These are phyloP conservation scores for Aplodontia rufa DNA, from an alignment of 2,113 vertebrate genomes.

Conservation along the genomic window DNA sequence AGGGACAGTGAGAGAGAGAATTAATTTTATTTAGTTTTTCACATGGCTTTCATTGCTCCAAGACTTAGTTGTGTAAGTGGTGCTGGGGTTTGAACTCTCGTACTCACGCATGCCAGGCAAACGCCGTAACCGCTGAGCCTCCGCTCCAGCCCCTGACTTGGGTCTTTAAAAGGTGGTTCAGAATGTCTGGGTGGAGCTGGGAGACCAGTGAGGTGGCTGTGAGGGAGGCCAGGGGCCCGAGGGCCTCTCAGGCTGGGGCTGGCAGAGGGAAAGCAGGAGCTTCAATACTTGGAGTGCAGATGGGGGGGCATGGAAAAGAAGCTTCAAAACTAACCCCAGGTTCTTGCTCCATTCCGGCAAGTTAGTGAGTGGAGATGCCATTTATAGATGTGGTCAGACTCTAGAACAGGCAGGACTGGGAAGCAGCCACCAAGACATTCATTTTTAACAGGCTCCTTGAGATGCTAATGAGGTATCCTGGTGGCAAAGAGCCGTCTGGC, in stretches of 20 bases:
- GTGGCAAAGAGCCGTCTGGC: neutral
- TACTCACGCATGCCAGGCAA: too few species aligned
- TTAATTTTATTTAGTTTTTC: too few species aligned
- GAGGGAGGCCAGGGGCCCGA: accelerated
- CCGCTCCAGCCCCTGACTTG: too few species aligned
- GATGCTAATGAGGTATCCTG: conserved; percentile 48
- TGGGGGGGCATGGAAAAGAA: neutral
- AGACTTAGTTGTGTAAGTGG: too few species aligned
- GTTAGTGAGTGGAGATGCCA: neutral
- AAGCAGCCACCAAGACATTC: neutral
- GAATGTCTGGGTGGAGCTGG: neutral
- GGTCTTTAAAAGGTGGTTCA: neutral
- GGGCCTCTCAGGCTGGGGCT: neutral
- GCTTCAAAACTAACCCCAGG: neutral
- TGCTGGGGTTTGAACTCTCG: too few species aligned
- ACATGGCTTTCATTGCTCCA: too few species aligned
- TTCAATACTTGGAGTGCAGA: accelerated
- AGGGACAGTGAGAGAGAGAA: too few species aligned
- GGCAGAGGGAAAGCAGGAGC: neutral
- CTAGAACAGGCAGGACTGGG: neutral
- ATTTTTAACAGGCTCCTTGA: conserved; percentile 50
- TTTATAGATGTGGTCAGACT: neutral
- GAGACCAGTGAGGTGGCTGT: neutral
- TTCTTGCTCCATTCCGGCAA: neutral
- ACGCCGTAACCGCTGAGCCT: too few species aligned